A percentile compares a stretch with the other conserved stretches of the same genome.
phyloP scores from a whole-genome alignment of 2,797 vertebrate genomes.

The Denticeps clupeoides region DNA sequence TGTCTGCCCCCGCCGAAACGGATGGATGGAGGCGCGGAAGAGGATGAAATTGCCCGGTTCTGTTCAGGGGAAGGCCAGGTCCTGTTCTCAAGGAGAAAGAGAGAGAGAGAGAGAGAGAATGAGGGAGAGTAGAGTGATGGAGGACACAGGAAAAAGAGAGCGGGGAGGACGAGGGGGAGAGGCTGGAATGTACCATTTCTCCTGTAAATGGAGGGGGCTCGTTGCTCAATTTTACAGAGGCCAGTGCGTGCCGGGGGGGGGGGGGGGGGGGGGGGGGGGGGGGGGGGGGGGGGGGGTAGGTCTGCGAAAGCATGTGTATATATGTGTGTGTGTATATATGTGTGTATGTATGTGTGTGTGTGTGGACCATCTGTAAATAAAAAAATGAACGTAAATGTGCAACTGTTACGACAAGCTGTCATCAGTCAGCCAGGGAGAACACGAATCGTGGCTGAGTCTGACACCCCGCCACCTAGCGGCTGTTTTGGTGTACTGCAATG shows the following conservation, averaged over 20 bases:
- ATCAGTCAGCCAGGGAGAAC: no score
- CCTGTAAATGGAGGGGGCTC: slow-evolving; percentile 23
- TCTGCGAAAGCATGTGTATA: no score
- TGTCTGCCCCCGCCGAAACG: slow-evolving; percentile 21
- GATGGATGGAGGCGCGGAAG: slow-evolving; percentile 13
- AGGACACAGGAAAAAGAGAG: slow-evolving; percentile 51
- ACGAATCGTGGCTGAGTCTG: no score
- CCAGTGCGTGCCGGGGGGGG: no score
- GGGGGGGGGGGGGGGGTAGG: no score
- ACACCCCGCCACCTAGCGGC: no score
- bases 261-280: no score
- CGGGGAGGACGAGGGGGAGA: slow-evolving; percentile 48
- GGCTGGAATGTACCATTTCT: slow-evolving; percentile 55
- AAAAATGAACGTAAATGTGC: no score
- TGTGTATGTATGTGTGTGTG: not conserved
- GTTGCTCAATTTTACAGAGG: no score
- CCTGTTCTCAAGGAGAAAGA: slow-evolving; percentile 48
- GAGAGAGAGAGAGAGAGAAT: slow-evolving; percentile 44
- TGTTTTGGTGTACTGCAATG: no score
- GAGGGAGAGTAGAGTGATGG: slow-evolving; percentile 53
- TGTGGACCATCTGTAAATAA: not conserved
- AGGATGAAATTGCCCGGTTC: not conserved
- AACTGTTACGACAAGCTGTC: no score
- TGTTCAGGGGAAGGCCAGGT: slow-evolving; percentile 17
- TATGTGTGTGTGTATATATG: not conserved